A percentile compares a stretch with the other conserved stretches of the same genome.
Conservation (phyloP, 2,113 vertebrate genomes). For the Thalassoma bifasciatum region DNA sequence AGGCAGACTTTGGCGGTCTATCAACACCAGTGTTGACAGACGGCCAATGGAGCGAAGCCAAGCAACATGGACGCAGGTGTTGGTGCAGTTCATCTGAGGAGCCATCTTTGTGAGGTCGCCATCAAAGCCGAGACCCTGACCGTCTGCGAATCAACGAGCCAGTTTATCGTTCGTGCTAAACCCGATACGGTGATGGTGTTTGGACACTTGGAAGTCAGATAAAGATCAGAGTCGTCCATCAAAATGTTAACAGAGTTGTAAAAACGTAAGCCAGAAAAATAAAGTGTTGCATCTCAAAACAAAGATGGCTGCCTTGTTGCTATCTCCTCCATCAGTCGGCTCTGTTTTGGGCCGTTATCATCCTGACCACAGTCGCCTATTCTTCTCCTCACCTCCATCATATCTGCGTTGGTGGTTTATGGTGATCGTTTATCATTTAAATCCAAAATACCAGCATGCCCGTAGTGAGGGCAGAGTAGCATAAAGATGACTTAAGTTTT, state of each 20-base stretch:
- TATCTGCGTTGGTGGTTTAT: constrained; percentile 58
- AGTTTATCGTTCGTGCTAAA: constrained; percentile 67
- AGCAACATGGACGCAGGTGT: constrained; percentile 80
- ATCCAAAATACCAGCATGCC: constrained; percentile 70
- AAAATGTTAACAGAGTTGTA: constrained; percentile 55
- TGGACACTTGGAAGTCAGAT: constrained; percentile 66
- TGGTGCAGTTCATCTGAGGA: constrained; percentile 49
- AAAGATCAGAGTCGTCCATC: constrained; percentile 61
- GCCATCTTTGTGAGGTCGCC: constrained; percentile 51
- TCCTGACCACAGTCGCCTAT: constrained; percentile 40
- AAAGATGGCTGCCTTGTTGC: constrained; percentile 4
- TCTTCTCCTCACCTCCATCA: constrained; percentile 55
- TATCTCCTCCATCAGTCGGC: constrained; percentile 46
- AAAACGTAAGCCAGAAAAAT: constrained; percentile 42
- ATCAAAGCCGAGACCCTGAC: constrained; percentile 73
- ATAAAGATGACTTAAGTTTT: constrained; percentile 32
- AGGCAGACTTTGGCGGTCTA: constrained; percentile 47
- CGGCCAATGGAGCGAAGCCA: constrained; percentile 69
- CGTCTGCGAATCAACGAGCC: constrained; percentile 57
- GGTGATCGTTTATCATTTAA: constrained; percentile 41
- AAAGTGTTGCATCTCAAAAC: constrained; percentile 12
- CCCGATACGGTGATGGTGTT: constrained; percentile 71
- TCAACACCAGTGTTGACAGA: constrained; percentile 63
- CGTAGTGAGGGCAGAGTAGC: constrained; percentile 35
- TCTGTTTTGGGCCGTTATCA: constrained; percentile 41